These are phyloP conservation scores for Gambusia affinis DNA, from an alignment of 2,113 vertebrate species.

Conservation along the genomic window DNA sequence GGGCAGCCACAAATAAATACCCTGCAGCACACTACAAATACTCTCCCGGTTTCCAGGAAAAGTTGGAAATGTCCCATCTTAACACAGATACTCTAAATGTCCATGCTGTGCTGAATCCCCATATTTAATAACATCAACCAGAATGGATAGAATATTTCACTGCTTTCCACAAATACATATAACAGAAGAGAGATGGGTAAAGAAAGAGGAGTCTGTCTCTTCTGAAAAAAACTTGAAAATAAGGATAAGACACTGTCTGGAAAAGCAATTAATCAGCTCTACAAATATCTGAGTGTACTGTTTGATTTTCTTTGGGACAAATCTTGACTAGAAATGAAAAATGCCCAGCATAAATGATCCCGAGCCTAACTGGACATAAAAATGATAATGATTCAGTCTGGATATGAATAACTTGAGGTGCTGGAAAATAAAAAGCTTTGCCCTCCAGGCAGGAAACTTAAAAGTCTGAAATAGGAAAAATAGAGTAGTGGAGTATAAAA, in stretches of 20 bases:
- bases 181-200: conserved; percentile 47
- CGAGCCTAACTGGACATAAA: conserved; percentile 47
- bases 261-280: conserved; percentile 74
- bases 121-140: conserved; percentile 73
- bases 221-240: conserved; percentile 53
- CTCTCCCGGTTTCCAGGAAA: conserved; percentile 66
- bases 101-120: conserved; percentile 47
- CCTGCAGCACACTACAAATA: conserved; percentile 60
- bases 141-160: conserved; percentile 71
- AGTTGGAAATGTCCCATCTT: conserved; percentile 63
- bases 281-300: conserved; percentile 60
- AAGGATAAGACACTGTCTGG: conserved; percentile 59
- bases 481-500: neutral
- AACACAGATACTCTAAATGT: conserved; percentile 68
- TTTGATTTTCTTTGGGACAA: conserved; percentile 64
- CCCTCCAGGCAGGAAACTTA: neutral
- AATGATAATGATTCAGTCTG: conserved; percentile 33
- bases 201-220: conserved; percentile 58
- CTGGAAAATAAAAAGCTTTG: conserved; percentile 1
- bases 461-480: conserved; percentile 10
- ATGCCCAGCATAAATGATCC: conserved; percentile 33
- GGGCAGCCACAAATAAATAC: conserved; percentile 76
- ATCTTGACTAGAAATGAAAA: conserved; percentile 48
- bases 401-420: conserved; percentile 8
- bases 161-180: conserved; percentile 60